Percentiles rank a stretch among this genome's conserved stretches.
Evolutionary conservation across 2,113 vertebrate genomes (phyloP).

Genomic region (Chrysemys picta): DNA sequence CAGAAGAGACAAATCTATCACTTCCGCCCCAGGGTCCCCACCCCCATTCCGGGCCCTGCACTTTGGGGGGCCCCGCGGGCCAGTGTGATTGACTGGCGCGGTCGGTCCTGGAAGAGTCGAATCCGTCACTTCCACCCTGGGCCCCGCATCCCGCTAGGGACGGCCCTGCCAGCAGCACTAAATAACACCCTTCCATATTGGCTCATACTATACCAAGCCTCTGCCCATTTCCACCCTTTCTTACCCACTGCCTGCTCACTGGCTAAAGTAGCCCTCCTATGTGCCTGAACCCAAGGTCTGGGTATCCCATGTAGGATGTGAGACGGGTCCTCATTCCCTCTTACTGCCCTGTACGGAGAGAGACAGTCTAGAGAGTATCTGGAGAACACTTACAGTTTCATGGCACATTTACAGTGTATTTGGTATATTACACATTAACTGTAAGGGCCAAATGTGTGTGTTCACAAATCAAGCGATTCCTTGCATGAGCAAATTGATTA

Average conservation of each 20-base stretch:
- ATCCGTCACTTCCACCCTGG: too few relatives aligned
- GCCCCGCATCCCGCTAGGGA: too few relatives aligned
- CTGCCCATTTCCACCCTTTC: background rate
- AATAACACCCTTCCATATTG: background rate
- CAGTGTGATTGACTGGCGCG: too few relatives aligned
- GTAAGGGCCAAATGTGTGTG: background rate
- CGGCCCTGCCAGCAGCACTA: too few relatives aligned
- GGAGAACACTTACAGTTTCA: background rate
- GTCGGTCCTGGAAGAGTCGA: too few relatives aligned
- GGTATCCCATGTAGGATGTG: background rate
- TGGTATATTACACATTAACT: accelerated
- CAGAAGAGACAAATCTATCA: too few relatives aligned
- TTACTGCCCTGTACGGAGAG: background rate
- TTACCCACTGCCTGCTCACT: background rate
- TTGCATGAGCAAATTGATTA: background rate
- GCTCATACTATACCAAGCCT: background rate
- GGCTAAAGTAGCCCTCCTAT: background rate
- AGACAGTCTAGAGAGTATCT: background rate
- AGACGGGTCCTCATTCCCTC: background rate
- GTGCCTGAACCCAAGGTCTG: background rate
- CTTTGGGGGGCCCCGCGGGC: too few relatives aligned
- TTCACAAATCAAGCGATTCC: constrained; percentile 27
- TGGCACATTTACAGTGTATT: background rate
- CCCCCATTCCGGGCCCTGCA: too few relatives aligned
- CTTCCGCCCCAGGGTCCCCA: too few relatives aligned